phyloP scores from a whole-genome alignment of 2,888 invertebrate genomes.

The Xylota segnis region DNA sequence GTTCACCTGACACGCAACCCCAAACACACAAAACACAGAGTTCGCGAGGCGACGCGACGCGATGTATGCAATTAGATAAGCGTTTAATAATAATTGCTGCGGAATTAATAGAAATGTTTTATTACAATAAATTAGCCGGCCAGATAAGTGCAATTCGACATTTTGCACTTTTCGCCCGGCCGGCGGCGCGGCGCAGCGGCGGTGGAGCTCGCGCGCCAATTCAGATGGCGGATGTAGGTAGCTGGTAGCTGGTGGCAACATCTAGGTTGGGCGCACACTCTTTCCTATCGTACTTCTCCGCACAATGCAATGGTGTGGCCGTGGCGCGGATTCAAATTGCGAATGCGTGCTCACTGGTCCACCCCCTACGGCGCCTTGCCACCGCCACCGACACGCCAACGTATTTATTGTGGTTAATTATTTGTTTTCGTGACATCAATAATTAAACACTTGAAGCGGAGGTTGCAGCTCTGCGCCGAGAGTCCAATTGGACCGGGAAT shows the following conservation, averaged over 20 bases:
- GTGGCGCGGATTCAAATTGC: slow-evolving; percentile 69
- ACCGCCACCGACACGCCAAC: slow-evolving; percentile 65
- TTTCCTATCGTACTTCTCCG: slow-evolving; percentile 14
- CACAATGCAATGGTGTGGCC: slow-evolving; percentile 20
- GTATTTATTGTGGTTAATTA: slow-evolving; percentile 78
- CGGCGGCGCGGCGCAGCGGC: no score
- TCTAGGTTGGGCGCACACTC: slow-evolving; percentile 36
- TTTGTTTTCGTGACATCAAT: slow-evolving; percentile 79
- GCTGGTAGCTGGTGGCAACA: no score
- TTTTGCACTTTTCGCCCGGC: slow-evolving; percentile 73
- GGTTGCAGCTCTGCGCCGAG: slow-evolving; percentile 33
- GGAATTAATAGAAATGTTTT: slow-evolving; percentile 81
- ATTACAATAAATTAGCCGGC: slow-evolving; percentile 81
- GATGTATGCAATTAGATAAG: slow-evolving; percentile 80
- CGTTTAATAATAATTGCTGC: slow-evolving; percentile 80
- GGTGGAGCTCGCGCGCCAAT: slow-evolving; percentile 19
- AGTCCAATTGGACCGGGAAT: slow-evolving; percentile 56
- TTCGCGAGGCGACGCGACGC: slow-evolving; percentile 78
- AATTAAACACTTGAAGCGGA: slow-evolving; percentile 78
- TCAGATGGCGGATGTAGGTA: slow-evolving; percentile 27
- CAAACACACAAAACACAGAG: slow-evolving; percentile 62
- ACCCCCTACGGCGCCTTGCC: slow-evolving; percentile 32
- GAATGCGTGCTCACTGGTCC: slow-evolving; percentile 67
- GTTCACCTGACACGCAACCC: slow-evolving; percentile 77
- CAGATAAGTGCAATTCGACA: slow-evolving; percentile 76